These are phyloP conservation scores for Silurus meridionalis DNA, from an alignment of 2,113 vertebrate genomes.

Conservation along the genomic window DNA sequence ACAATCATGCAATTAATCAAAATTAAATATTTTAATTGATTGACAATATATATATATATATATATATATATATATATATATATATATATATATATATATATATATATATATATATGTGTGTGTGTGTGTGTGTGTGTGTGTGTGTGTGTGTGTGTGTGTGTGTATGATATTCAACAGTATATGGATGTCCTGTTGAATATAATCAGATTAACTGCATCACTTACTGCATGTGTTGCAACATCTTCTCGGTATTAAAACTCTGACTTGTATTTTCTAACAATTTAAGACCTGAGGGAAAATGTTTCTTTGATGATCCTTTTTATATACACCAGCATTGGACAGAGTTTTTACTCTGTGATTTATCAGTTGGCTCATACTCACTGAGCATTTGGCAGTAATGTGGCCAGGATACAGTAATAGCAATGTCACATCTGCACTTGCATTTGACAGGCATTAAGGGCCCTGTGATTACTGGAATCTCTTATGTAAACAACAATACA, in stretches of 20 bases:
- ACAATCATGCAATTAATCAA: no score
- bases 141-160: no score
- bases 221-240: neutral
- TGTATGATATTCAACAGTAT: no score
- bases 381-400: conserved; percentile 24
- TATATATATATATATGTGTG: no score
- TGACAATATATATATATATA: no score
- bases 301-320: neutral
- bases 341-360: neutral
- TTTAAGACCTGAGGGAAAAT: neutral
- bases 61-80: no score
- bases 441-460: conserved; percentile 28
- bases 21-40: no score
- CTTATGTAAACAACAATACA: conserved; percentile 36
- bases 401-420: neutral
- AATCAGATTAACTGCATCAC: neutral
- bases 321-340: neutral
- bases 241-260: neutral
- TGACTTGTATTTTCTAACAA: neutral
- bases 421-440: conserved; percentile 15
- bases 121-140: no score
- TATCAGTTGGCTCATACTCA: neutral
- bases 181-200: neutral
- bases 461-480: conserved; percentile 44
- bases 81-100: no score